Percentiles rank a stretch among this genome's conserved stretches.
Evolutionary conservation across 1,140 invertebrate genomes (phyloP).

Genomic region (Sogatella furcifera): DNA sequence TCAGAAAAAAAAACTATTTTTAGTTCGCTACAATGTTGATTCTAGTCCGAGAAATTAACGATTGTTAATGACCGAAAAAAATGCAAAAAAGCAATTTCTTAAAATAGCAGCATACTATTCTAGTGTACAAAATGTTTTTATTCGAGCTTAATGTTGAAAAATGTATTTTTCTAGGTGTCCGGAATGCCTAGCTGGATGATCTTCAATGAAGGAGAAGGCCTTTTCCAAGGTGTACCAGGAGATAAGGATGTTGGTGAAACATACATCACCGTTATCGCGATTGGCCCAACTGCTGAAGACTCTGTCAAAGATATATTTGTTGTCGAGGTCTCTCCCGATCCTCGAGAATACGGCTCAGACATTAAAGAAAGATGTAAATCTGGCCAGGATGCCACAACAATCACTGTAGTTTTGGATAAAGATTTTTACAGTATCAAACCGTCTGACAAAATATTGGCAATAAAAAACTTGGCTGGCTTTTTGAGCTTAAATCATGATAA

Average conservation of each 20-base stretch:
- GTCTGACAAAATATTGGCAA: not conserved
- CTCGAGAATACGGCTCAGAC: not conserved
- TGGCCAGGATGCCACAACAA: not conserved
- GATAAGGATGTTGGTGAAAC: not conserved
- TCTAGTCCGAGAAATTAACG: too few relatives aligned
- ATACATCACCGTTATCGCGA: not conserved
- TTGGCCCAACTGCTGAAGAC: not conserved
- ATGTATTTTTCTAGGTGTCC: not conserved
- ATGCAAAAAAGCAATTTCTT: too few relatives aligned
- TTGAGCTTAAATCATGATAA: constrained; percentile 2
- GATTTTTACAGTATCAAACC: not conserved
- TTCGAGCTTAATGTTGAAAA: too few relatives aligned
- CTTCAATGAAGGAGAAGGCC: not conserved
- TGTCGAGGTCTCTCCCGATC: not conserved
- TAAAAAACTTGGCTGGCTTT: not conserved
- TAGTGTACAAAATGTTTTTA: too few relatives aligned
- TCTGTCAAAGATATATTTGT: not conserved
- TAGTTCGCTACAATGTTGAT: too few relatives aligned
- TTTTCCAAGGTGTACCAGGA: not conserved
- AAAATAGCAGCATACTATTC: too few relatives aligned
- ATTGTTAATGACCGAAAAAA: too few relatives aligned
- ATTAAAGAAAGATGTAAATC: not conserved
- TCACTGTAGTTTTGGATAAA: not conserved
- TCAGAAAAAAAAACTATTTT: too few relatives aligned
- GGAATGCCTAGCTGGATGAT: not conserved